These are phyloP conservation scores for Platynereis dumerilii DNA, from an alignment of 2,888 invertebrate genomes.

Conservation along the genomic window DNA sequence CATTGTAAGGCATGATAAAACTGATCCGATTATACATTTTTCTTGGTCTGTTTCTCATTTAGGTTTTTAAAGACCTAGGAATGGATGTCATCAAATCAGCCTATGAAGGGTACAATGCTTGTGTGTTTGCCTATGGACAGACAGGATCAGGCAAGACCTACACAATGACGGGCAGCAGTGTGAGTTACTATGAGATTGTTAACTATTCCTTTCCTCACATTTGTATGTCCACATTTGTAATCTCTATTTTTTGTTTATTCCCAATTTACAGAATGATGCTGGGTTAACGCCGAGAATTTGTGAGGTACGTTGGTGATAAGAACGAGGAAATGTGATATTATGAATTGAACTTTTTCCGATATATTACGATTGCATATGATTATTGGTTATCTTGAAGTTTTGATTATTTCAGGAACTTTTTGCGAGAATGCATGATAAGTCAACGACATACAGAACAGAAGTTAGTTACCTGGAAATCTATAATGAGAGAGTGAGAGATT, in stretches of 20 bases:
- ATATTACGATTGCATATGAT: too few relatives aligned
- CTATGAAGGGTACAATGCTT: slow-evolving; percentile 78
- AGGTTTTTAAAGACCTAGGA: slow-evolving; percentile 73
- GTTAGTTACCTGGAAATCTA: slow-evolving; percentile 80
- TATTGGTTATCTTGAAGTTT: too few relatives aligned
- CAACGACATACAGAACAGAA: slow-evolving; percentile 57
- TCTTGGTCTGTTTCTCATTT: slow-evolving; percentile 25
- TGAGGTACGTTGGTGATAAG: slow-evolving; percentile 39
- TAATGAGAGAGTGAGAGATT: slow-evolving; percentile 78
- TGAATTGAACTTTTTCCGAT: too few relatives aligned
- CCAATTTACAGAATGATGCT: slow-evolving; percentile 45
- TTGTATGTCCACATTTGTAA: too few relatives aligned
- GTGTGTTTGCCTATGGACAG: slow-evolving; percentile 89
- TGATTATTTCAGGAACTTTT: slow-evolving; percentile 58
- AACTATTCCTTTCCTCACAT: neutral
- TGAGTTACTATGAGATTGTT: slow-evolving; percentile 21
- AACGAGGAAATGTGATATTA: too few relatives aligned
- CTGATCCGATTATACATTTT: too few relatives aligned
- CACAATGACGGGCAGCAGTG: slow-evolving; percentile 78
- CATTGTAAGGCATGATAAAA: too few relatives aligned
- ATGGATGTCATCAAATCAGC: slow-evolving; percentile 70
- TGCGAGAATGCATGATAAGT: slow-evolving; percentile 52
- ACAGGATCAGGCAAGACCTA: slow-evolving; percentile 88
- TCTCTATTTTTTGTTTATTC: too few relatives aligned
- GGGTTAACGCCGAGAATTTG: slow-evolving; percentile 60